Evolutionary conservation across 2,113 vertebrate species (phyloP).

Genomic region (Peromyscus maniculatus): DNA sequence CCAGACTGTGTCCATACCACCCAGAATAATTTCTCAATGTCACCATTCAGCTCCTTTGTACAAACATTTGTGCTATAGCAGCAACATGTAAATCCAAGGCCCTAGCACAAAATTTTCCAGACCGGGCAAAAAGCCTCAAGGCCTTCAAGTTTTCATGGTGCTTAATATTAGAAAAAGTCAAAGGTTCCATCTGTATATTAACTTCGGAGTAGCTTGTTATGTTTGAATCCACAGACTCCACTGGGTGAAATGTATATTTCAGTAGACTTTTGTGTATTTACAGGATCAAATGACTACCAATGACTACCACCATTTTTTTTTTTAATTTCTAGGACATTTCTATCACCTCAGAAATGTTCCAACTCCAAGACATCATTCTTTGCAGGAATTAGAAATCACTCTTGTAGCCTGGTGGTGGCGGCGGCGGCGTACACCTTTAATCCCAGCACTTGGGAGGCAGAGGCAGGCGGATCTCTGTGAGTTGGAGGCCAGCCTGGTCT

Average conservation of each 20-base stretch:
- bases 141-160: slow-evolving; percentile 43
- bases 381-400: background rate
- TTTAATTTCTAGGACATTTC: slow-evolving; percentile 18
- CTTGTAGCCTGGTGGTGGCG: too few species aligned
- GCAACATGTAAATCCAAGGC: slow-evolving; percentile 59
- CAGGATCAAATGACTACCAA: background rate
- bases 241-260: background rate
- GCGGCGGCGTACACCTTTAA: too few species aligned
- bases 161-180: background rate
- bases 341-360: background rate
- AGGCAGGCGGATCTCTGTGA: too few species aligned
- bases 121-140: slow-evolving; percentile 52
- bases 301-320: background rate
- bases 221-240: background rate
- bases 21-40: slow-evolving; percentile 62
- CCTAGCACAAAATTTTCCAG: slow-evolving; percentile 72
- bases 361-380: background rate
- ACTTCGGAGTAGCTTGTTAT: background rate
- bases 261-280: background rate
- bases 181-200: background rate
- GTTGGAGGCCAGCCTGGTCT: too few species aligned
- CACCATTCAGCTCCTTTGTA: slow-evolving; percentile 75
- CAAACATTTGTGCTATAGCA: slow-evolving; percentile 66
- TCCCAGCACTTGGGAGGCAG: too few species aligned
- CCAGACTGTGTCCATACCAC: slow-evolving; percentile 9